A percentile compares a stretch with the other conserved stretches of the same genome.
These are phyloP conservation scores for Luehdorfia chinensis DNA, from an alignment of 1,140 invertebrate species.

Conservation along the genomic window DNA sequence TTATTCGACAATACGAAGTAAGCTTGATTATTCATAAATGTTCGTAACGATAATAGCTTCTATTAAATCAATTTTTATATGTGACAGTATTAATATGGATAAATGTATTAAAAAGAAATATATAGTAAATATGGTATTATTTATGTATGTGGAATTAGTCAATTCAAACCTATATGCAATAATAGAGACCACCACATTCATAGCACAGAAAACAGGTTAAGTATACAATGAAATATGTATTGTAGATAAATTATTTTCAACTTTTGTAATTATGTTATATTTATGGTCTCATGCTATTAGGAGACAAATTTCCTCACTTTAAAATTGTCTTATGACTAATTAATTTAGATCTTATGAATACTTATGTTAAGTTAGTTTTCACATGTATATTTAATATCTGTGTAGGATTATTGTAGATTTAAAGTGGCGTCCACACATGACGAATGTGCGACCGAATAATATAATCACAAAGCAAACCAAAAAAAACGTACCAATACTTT, in stretches of 20 bases:
- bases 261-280: not conserved
- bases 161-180: slow-evolving; percentile 13
- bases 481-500: too few species aligned
- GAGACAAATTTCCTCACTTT: not conserved
- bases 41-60: not conserved
- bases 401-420: too few species aligned
- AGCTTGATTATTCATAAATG: not conserved
- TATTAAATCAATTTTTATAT: slow-evolving; percentile 1
- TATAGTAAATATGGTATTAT: not conserved
- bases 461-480: too few species aligned
- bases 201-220: slow-evolving; percentile 2
- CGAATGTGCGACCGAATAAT: too few species aligned
- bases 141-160: slow-evolving; percentile 12
- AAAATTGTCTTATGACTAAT: not conserved
- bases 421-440: too few species aligned
- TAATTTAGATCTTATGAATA: not conserved
- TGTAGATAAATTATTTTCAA: slow-evolving; percentile 6
- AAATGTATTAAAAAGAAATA: not conserved
- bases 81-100: slow-evolving; percentile 3
- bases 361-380: not conserved
- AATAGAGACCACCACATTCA: not conserved
- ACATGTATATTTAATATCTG: slow-evolving; percentile 3
- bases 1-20: slow-evolving; percentile 11
- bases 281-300: not conserved
- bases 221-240: not conserved